phyloP scores from a whole-genome alignment of 2,797 vertebrate species.

The Trichosurus vulpecula region DNA sequence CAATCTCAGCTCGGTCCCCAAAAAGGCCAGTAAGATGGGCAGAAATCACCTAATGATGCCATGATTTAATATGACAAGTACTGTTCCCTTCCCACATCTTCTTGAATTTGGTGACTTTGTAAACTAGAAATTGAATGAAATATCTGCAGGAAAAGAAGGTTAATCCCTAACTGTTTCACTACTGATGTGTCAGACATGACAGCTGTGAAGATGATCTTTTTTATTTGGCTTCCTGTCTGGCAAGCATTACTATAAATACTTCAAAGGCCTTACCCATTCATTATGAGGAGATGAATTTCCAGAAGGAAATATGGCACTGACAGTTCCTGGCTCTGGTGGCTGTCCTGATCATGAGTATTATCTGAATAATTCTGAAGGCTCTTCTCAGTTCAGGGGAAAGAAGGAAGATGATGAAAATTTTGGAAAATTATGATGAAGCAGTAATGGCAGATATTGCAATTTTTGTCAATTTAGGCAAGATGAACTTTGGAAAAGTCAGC shows the following conservation, averaged over 20 bases:
- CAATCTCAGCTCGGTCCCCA: slow-evolving; percentile 97
- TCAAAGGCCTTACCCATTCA: slow-evolving; percentile 99
- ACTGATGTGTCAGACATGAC: slow-evolving; percentile 98
- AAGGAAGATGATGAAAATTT: slow-evolving; percentile 96
- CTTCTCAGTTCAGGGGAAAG: slow-evolving; percentile 89
- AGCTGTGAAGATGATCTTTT: slow-evolving; percentile 94
- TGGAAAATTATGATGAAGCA: slow-evolving; percentile 99
- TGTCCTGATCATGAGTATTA: slow-evolving; percentile 86
- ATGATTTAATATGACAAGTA: slow-evolving; percentile 99
- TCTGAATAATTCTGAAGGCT: slow-evolving; percentile 84
- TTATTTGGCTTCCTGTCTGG: slow-evolving; percentile 97
- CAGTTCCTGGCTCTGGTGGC: slow-evolving; percentile 82
- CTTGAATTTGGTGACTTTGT: slow-evolving; percentile 97
- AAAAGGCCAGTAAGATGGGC: slow-evolving; percentile 97
- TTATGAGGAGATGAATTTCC: slow-evolving; percentile 95
- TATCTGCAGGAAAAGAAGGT: slow-evolving; percentile 97
- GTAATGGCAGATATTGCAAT: slow-evolving; percentile 97
- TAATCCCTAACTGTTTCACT: slow-evolving; percentile 97
- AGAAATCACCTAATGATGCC: slow-evolving; percentile 98
- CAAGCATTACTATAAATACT: slow-evolving; percentile 99
- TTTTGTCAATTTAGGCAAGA: slow-evolving; percentile 6
- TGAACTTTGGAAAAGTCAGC: background rate
- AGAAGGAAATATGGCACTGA: slow-evolving; percentile 84
- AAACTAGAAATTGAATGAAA: slow-evolving; percentile 98
- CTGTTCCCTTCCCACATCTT: slow-evolving; percentile 98